These are phyloP conservation scores for Conus betulinus DNA, from an alignment of 1,140 invertebrate species.

Conservation along the genomic window DNA sequence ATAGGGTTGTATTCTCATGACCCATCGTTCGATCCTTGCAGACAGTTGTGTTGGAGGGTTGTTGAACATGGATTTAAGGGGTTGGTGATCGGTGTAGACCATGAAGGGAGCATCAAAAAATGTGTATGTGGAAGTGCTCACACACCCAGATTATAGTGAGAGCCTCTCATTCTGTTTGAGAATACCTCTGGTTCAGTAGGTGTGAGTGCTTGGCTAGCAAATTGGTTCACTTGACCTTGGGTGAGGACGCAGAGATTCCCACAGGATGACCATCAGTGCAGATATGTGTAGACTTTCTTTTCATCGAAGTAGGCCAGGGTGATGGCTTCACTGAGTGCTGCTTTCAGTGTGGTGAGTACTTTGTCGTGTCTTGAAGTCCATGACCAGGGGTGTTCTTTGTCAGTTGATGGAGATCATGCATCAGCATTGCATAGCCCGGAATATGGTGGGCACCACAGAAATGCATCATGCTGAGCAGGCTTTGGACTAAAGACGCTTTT, in stretches of 20 bases:
- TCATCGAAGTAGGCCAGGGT: conserved; percentile 52
- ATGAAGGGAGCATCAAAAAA: conserved; percentile 69
- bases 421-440: too few relatives aligned
- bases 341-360: conserved; percentile 37
- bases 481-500: conserved; percentile 33
- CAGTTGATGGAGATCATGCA: conserved; percentile 24
- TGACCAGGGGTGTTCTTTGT: conserved; percentile 36
- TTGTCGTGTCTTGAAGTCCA: conserved; percentile 42
- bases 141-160: conserved; percentile 73
- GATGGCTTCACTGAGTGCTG: conserved; percentile 38
- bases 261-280: conserved; percentile 49
- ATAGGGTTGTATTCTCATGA: conserved; percentile 30
- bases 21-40: conserved; percentile 51
- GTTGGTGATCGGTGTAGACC: conserved; percentile 72
- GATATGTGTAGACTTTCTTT: conserved; percentile 31
- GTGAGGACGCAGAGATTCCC: conserved; percentile 45
- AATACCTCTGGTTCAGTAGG: conserved; percentile 64
- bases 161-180: conserved; percentile 74
- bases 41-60: conserved; percentile 44
- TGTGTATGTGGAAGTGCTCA: conserved; percentile 72
- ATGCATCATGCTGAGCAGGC: neutral
- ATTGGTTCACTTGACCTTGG: conserved; percentile 39
- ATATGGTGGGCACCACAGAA: too few relatives aligned
- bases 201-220: conserved; percentile 47
- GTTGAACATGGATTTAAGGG: conserved; percentile 55